Conservation (phyloP, 2,797 vertebrate genomes). For the Clamator glandarius region DNA sequence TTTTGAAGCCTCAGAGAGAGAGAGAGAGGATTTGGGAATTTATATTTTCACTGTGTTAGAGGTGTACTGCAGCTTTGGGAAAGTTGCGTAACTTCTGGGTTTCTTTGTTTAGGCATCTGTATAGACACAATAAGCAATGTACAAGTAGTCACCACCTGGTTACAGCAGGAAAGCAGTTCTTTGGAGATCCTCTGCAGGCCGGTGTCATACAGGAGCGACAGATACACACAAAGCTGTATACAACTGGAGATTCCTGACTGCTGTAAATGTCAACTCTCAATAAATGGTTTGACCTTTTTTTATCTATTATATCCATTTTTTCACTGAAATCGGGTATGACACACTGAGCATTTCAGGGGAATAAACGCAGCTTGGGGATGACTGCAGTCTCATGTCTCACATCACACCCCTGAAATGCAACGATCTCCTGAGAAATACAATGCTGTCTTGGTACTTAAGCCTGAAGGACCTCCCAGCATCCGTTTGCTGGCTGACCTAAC, state of each 20-base stretch:
- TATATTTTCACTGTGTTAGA: neutral
- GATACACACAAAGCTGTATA: slow-evolving; percentile 11
- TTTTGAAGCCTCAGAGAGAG: neutral
- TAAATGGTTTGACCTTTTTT: slow-evolving; percentile 67
- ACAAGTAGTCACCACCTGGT: neutral
- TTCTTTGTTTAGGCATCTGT: neutral
- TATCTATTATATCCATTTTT: slow-evolving; percentile 46
- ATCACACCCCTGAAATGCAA: slow-evolving; percentile 38
- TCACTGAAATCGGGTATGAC: slow-evolving; percentile 36
- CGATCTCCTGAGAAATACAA: slow-evolving; percentile 28
- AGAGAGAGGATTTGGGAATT: neutral
- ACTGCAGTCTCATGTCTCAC: slow-evolving; percentile 4
- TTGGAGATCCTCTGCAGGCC: neutral
- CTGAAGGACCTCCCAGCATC: slow-evolving; percentile 22
- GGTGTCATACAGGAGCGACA: slow-evolving; percentile 19
- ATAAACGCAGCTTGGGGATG: slow-evolving; percentile 24
- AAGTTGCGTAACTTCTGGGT: neutral
- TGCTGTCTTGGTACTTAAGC: neutral
- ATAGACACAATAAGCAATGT: neutral
- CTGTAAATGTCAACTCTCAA: slow-evolving; percentile 36
- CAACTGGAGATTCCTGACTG: slow-evolving; percentile 20
- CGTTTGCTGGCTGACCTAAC: slow-evolving; percentile 23
- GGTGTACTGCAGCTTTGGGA: neutral
- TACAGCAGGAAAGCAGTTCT: neutral
- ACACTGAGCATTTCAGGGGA: slow-evolving; percentile 30